These are phyloP conservation scores for Tenualosa thibaudeaui DNA, from an alignment of 2,797 vertebrate species.

Conservation along the genomic window DNA sequence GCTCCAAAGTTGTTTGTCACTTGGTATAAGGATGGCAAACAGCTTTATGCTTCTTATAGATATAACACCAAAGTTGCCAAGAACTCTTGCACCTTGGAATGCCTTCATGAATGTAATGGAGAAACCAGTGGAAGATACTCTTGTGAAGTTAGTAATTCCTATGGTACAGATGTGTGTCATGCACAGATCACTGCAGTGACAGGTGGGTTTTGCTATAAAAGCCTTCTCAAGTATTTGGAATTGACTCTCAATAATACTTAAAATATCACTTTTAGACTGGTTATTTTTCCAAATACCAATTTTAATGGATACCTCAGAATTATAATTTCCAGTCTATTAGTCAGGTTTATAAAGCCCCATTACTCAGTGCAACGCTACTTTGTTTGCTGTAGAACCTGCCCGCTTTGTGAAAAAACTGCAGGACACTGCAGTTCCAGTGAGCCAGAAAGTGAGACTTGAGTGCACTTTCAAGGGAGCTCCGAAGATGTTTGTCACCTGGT, in stretches of 20 bases:
- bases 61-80: conserved; percentile 63
- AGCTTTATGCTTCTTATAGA: conserved; percentile 78
- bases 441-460: conserved; percentile 82
- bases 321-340: not conserved
- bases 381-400: conserved; percentile 63
- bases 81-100: conserved; percentile 78
- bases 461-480: conserved; percentile 82
- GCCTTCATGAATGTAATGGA: conserved; percentile 74
- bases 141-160: conserved; percentile 84
- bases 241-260: not conserved
- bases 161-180: conserved; percentile 81
- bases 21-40: conserved; percentile 87
- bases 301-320: conserved; percentile 19
- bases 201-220: conserved; percentile 77
- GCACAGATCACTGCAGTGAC: conserved; percentile 67
- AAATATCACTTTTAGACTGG: not conserved
- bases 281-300: not conserved
- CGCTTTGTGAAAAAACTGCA: conserved; percentile 87
- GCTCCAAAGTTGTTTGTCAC: conserved; percentile 79
- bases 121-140: conserved; percentile 83
- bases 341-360: not conserved
- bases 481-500: conserved; percentile 83
- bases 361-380: conserved; percentile 1
- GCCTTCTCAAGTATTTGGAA: not conserved
- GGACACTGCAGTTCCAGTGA: conserved; percentile 80